Base-by-base conservation (phyloP, 2,888 invertebrate genomes). In the Mimumesa dahlbomi region DNA sequence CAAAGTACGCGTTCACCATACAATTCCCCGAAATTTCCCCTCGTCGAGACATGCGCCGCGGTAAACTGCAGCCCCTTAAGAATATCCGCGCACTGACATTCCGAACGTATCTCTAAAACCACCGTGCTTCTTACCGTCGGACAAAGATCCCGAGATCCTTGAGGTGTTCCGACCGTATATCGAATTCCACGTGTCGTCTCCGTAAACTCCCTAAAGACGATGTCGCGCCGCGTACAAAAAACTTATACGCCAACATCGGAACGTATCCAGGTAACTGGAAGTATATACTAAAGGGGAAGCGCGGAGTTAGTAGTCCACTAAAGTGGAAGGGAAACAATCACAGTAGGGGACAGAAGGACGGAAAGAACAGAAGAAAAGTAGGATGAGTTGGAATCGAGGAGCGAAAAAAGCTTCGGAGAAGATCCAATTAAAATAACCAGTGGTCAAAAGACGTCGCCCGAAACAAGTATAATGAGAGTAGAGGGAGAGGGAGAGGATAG, bases 361-460 rank as follows among this genome's bases (percentile, higher is more conserved):
- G 62, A 75, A 74, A 69, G 74, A 54, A 74, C 70, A 73, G 49
- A 19, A n/a, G 22, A 53, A 18, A 54, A 19, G 22, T n/a, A 38
- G 11, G 29, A 63, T 65, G 72, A 62, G 66, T 65, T 57, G 67
- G 48, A 38, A 43, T 31, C 61, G 49, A 40, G 58, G 61, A 57
- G 76, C 63, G 58, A 75, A 84, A 83, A 82, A 85, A 85, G 83
- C 85, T 86, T 87, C 86, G 86, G 78, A 87, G 87, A 87, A 88
- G 88, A 88, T 88, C 89, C 89, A 89, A 89, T 89, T 89, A 89
- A 89, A 89, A 87, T 89, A 88, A 86, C 88, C 85, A 84, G 85
- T 83, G 85, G 86, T 84, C 83, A 82, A 81, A 68, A 65, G 72
- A 82, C 70, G 80, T 80, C 75, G 76, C 64, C 59, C 66, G 71